Conservation (phyloP, 2,888 invertebrate genomes). For the Kuschelorhynchus macadamiae region DNA sequence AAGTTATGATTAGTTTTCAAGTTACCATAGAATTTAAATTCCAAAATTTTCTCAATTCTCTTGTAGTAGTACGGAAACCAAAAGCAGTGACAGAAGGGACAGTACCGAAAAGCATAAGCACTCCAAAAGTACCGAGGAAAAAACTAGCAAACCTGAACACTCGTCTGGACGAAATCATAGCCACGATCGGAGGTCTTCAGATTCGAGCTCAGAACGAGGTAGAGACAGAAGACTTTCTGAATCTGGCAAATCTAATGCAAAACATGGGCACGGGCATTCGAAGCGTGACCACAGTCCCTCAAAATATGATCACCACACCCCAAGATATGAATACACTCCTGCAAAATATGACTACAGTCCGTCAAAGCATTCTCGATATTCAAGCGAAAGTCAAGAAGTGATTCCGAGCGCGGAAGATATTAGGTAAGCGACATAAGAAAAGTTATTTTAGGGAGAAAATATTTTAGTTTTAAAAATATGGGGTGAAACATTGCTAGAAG, state of each 20-base stretch:
- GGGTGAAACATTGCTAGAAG: too few species aligned
- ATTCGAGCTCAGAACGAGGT: constrained; percentile 16
- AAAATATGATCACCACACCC: constrained; percentile 1
- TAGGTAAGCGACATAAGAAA: constrained; percentile 47
- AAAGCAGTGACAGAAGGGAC: constrained; percentile 19
- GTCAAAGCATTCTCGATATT: constrained; percentile 16
- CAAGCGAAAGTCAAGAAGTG: constrained; percentile 38
- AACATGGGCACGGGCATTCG: not conserved
- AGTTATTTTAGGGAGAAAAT: not conserved
- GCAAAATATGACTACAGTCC: constrained; percentile 6
- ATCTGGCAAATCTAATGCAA: not conserved
- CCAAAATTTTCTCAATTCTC: too few species aligned
- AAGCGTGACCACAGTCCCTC: constrained; percentile 8
- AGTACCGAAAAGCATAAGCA: constrained; percentile 34
- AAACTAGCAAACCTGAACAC: constrained; percentile 16
- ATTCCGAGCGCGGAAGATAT: constrained; percentile 61
- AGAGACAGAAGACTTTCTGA: constrained; percentile 4
- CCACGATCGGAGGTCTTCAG: constrained; percentile 24
- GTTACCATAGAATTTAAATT: too few species aligned
- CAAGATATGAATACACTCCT: not conserved
- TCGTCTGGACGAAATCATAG: not conserved
- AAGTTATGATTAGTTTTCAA: too few species aligned
- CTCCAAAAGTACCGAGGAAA: constrained; percentile 27
- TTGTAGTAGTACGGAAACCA: constrained; percentile 18
- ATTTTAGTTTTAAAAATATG: not conserved